Percentiles rank a stretch among this genome's conserved stretches.
phyloP scores from a whole-genome alignment of 1,140 invertebrate genomes.

The Chionoecetes opilio region DNA sequence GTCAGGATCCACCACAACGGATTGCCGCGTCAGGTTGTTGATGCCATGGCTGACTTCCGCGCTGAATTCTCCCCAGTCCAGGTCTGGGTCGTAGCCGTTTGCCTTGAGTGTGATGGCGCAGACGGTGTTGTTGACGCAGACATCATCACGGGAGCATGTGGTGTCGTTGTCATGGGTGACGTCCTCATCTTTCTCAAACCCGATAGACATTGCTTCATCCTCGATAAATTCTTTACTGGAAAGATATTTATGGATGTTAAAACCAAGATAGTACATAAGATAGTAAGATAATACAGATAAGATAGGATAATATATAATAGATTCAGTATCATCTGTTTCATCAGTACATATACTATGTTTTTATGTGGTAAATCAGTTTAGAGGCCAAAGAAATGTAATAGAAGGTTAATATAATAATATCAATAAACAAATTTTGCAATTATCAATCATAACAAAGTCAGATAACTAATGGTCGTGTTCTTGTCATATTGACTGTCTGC shows the following conservation, averaged over 20 bases:
- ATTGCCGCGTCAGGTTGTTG: neutral
- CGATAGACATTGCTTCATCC: neutral
- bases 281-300: no score
- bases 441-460: no score
- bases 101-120: neutral
- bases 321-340: no score
- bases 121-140: neutral
- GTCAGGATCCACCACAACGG: neutral
- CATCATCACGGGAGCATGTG: neutral
- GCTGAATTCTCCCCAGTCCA: neutral
- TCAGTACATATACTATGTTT: no score
- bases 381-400: no score
- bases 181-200: neutral
- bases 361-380: no score
- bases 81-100: neutral
- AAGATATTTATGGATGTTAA: neutral
- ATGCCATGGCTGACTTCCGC: constrained; percentile 1
- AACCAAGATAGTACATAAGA: no score
- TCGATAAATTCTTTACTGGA: neutral
- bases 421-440: no score
- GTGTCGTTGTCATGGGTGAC: neutral
- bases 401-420: no score
- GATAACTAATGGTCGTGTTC: no score
- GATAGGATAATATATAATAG: no score
- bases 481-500: no score